Base-by-base conservation (phyloP, 2,797 vertebrate genomes). In the Etheostoma nigrum region DNA sequence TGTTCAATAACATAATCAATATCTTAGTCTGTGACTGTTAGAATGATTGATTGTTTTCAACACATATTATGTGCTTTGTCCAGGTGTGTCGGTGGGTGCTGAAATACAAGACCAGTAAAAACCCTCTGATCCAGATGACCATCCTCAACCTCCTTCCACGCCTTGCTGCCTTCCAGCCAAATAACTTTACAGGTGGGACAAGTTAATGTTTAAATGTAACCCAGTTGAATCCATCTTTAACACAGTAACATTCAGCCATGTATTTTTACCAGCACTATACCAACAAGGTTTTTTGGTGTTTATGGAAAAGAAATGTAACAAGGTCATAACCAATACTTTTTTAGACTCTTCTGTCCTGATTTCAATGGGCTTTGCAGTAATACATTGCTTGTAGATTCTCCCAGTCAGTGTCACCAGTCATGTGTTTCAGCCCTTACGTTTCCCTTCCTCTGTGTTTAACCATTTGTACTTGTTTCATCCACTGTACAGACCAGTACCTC, bases 11-110 rank as follows among this genome's bases (percentile, higher is more conserved):
- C n/a, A n/a, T n/a, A n/a, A 59, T 59, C 12, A 12, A 23, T 25
- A 47, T 25, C 23, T 25, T 61, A 18, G 19, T 59, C 53, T 30
- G 14, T 4, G 33, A 40, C 33, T 42, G 33, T 42, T 59, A 4
- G n/a, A 58, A 16, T 18, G 2, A n/a, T n/a, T 44, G 57, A 27
- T 27, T 44, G 57, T 59, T 49, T 11, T 51, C 72, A 21, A 69
- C 55, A 27, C 11, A 54, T 19, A 27, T 64, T 11, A 5, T 81
- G 16, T 82, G 16, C 54, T 60, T 57, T 75, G 16, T 78, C 57
- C 89, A 99, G 98, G 97, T 99, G 49, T 99, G 98, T 90, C 96
- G 96, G 51, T 99, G 98, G 98, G 98, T 99, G 79, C 93, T 99
- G 83, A 99, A 99, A 79, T 99, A 98, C 90, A 96, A 95, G 87